These are phyloP conservation scores for Plusia festucae DNA, from an alignment of 2,888 invertebrate species.

Conservation along the genomic window DNA sequence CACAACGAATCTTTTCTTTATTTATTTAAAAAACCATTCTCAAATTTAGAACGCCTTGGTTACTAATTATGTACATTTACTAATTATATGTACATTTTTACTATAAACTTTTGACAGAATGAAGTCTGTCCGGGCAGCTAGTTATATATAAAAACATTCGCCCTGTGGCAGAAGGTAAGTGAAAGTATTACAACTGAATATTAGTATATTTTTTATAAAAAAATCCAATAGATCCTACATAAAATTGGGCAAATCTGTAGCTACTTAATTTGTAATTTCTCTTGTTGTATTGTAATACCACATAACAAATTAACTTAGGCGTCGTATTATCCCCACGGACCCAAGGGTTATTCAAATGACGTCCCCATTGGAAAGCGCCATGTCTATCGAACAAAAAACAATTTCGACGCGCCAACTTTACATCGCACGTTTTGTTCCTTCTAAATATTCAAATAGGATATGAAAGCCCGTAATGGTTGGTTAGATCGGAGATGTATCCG, in stretches of 20 bases:
- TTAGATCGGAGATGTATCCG: slow-evolving; percentile 78
- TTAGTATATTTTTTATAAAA: neutral
- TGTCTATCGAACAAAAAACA: slow-evolving; percentile 68
- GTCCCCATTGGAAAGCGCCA: slow-evolving; percentile 58
- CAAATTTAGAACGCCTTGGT: too few relatives aligned
- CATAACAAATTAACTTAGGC: slow-evolving; percentile 63
- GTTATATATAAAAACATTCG: too few relatives aligned
- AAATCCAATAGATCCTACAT: neutral
- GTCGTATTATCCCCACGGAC: slow-evolving; percentile 63
- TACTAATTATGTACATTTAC: too few relatives aligned
- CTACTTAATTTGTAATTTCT: slow-evolving; percentile 13
- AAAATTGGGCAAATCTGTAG: neutral
- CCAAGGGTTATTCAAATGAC: slow-evolving; percentile 68
- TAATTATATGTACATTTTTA: too few relatives aligned
- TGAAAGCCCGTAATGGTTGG: slow-evolving; percentile 82
- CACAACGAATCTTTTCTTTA: too few relatives aligned
- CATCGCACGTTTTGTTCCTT: slow-evolving; percentile 75
- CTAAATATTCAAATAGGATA: slow-evolving; percentile 82
- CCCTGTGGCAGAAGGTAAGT: too few relatives aligned
- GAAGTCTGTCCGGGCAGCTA: too few relatives aligned
- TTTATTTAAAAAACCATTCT: too few relatives aligned
- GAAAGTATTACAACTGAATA: too few relatives aligned
- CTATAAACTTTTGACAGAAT: too few relatives aligned
- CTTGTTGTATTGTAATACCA: slow-evolving; percentile 36
- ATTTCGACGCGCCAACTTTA: slow-evolving; percentile 66